Base-by-base conservation (phyloP, 2,797 vertebrate genomes). In the Sebastolobus alascanus region DNA sequence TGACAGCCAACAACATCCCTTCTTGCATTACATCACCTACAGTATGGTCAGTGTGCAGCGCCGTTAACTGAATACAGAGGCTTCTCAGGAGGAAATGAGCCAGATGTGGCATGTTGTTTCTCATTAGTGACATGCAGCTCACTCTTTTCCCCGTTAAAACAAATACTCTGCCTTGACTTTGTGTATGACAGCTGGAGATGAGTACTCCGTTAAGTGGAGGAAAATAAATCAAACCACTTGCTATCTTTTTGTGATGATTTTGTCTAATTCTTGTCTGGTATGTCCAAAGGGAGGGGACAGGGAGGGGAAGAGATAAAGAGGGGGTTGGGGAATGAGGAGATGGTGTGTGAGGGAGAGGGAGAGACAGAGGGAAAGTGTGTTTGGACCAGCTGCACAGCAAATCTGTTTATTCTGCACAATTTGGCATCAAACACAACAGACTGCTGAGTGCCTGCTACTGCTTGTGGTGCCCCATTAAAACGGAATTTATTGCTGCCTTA, bases 341-440 rank as follows among this genome's bases (percentile, higher is more conserved):
- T 37, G n/a, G 25, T 27, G 71, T 59, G 50, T 77, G 67, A 50
- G 68, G 35, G 64, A 79, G 69, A 83, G 77, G 85, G 64, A 54
- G 54, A 84, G 54, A 84, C 75, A 86, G 65, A 75, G 71, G 31
- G 71, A 73, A 84, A 79, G 77, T 76, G 86, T 90, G 88, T 90
- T 87, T 91, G 83, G 86, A 93, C 89, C 92, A 94, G 94, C 89
- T 94, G 92, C 93, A 94, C 90, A 90, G 90, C 90, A 94, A 94
- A 94, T 95, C 93, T 95, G 93, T 95, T 95, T 95, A 95, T 95
- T 95, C 93, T 95, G 93, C 94, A 93, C 93, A 95, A 94, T 95
- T 95, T 95, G 94, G 93, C 95, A 94, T 94, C 91, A 92, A 94
- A 94, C 92, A 93, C 92, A 94, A 94, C 93, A 95, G 93, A 92